Evolutionary conservation across 2,888 invertebrate species (phyloP).

Genomic region (Dione juno): DNA sequence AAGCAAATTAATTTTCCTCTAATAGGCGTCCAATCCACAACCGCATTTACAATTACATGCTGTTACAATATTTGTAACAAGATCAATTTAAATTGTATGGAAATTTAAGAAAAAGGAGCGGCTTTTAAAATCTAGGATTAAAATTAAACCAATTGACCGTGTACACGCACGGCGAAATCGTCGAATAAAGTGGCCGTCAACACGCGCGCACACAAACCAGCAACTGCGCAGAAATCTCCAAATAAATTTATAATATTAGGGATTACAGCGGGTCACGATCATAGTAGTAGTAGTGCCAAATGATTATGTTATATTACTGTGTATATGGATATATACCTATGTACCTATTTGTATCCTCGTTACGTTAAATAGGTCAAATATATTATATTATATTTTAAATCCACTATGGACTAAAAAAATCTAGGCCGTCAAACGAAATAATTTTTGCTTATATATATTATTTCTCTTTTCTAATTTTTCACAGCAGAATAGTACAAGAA

Average conservation of each 20-base stretch:
- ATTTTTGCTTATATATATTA: too few species aligned
- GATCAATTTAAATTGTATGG: not conserved
- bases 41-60: too few species aligned
- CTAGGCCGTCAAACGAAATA: not conserved
- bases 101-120: not conserved
- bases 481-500: too few species aligned
- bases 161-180: constrained; percentile 34
- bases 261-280: constrained; percentile 50
- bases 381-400: not conserved
- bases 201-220: constrained; percentile 40
- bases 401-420: not conserved
- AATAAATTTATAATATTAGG: constrained; percentile 53
- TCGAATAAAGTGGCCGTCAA: constrained; percentile 25
- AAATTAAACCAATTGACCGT: constrained; percentile 15
- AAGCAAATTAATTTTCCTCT: too few species aligned
- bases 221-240: constrained; percentile 58
- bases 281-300: constrained; percentile 30
- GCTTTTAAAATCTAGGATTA: constrained; percentile 28
- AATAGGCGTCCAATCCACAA: too few species aligned
- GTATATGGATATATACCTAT: not conserved
- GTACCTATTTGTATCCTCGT: too few species aligned
- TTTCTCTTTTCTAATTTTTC: too few species aligned
- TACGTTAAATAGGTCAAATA: too few species aligned
- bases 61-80: not conserved
- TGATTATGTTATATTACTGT: constrained; percentile 2